Base-by-base conservation (phyloP, 2,113 vertebrate species). In the Stigmatopora argus region DNA sequence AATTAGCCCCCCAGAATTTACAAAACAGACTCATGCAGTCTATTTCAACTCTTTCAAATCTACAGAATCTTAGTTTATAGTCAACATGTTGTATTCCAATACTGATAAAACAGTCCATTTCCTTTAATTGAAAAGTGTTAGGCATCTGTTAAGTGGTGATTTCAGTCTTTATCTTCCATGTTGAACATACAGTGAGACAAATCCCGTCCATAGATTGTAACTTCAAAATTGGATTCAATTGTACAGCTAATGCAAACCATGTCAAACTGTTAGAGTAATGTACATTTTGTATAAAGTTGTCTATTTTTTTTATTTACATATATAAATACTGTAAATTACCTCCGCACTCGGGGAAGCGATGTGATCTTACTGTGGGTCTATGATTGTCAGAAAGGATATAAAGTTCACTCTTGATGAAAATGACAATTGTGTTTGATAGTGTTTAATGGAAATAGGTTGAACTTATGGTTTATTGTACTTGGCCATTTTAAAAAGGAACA, bases 241-340 rank as follows among this genome's bases (percentile, higher is more conserved):
- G 79, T 88, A 73, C 49, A 80, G 38, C 66, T 47, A 77, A 74
- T 78, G 71, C 61, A 88, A 86, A 87, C 86, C 85, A 85, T 86
- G 83, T 82, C 71, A 76, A 87, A 87, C 79, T 86, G 86, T 88
- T 88, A 77, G 63, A 79, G 61, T 83, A 87, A 87, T 87, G 85
- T 89, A 89, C 74, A 88, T 84, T 74, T 80, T 64, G 46, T 88
- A 81, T 85, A 89, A 82, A 83, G 79, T 66, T 75, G 66, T 80
- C 47, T 73, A 74, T 62, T 38, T 60, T 57, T 66, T 64, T 62
- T 49, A 67, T 65, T 71, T 35, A 31, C 26, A 31, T 56, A 26
- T 31, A n/a, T 14, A 73, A 73, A 79, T 57, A 46, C 61, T 82
- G 72, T 85, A 84, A 81, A 75, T 53, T 73, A 82, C 83, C 70